phyloP scores from a whole-genome alignment of 2,113 vertebrate genomes.

The Gymnocephalus cernua region DNA sequence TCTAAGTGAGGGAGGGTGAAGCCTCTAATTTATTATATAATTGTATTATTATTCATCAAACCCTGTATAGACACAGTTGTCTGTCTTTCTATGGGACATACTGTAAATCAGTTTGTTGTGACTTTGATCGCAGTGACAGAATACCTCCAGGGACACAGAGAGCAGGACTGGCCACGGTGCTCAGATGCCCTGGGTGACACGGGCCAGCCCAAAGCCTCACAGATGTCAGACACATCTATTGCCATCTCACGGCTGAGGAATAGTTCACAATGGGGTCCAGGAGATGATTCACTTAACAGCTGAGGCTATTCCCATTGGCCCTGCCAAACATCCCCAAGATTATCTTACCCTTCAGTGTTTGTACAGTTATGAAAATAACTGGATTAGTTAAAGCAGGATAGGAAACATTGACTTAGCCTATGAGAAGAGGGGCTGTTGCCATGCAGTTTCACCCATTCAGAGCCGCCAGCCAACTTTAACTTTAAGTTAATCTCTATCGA shows the following conservation, averaged over 20 bases:
- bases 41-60: conserved; percentile 3
- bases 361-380: conserved; percentile 38
- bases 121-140: not conserved
- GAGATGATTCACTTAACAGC: conserved; percentile 40
- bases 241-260: conserved; percentile 42
- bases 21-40: conserved; percentile 17
- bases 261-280: conserved; percentile 24
- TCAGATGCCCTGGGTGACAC: conserved; percentile 22
- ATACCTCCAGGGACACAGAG: conserved; percentile 11
- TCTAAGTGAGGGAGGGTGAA: not conserved
- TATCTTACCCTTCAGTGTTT: conserved; percentile 27
- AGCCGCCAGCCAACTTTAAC: not conserved
- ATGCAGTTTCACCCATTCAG: conserved; percentile 48
- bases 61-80: not conserved
- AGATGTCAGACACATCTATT: not conserved
- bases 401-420: conserved; percentile 35
- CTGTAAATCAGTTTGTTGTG: conserved; percentile 22
- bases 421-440: conserved; percentile 52
- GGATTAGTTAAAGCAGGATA: conserved; percentile 17
- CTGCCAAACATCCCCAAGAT: conserved; percentile 27
- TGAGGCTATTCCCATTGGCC: conserved; percentile 17
- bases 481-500: not conserved
- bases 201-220: conserved; percentile 4
- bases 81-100: conserved; percentile 10
- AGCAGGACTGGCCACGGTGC: not conserved